phyloP scores from a whole-genome alignment of 2,113 vertebrate species.

The Brachirus orientalis region DNA sequence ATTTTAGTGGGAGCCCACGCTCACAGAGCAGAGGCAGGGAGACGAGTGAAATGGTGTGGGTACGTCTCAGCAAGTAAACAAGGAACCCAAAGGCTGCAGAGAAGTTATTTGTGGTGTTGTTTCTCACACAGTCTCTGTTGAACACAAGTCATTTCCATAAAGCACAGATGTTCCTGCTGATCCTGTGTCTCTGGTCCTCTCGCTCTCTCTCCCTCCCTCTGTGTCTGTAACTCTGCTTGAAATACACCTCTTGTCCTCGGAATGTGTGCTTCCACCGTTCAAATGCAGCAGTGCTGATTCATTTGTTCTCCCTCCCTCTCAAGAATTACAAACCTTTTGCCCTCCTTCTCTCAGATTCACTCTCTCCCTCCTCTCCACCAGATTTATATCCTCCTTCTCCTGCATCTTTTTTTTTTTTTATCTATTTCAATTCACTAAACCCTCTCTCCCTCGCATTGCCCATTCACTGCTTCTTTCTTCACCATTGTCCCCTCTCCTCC shows the following conservation, averaged over 20 bases:
- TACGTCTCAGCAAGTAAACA: background rate
- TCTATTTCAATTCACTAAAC: conserved; percentile 13
- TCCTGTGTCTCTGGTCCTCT: conserved; percentile 12
- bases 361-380: conserved; percentile 47
- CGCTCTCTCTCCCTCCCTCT: background rate
- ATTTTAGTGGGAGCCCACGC: too few relatives aligned
- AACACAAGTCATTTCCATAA: conserved; percentile 17
- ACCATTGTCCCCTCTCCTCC: conserved; percentile 1
- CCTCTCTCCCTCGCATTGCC: conserved; percentile 2
- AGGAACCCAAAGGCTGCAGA: conserved; percentile 7
- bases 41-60: too few relatives aligned
- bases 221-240: conserved; percentile 1
- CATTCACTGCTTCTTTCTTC: conserved; percentile 2
- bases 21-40: too few relatives aligned
- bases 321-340: conserved; percentile 58
- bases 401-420: conserved; percentile 3
- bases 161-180: conserved; percentile 51
- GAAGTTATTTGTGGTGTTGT: conserved; percentile 12
- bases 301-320: conserved; percentile 52
- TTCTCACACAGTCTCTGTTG: background rate
- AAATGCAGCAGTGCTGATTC: conserved; percentile 54
- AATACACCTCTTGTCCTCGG: conserved; percentile 20
- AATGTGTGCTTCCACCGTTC: conserved; percentile 34
- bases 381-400: conserved; percentile 23
- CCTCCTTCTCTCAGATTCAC: conserved; percentile 18